Conservation (phyloP, 2,113 vertebrate species). For the Sylvietta virens region DNA sequence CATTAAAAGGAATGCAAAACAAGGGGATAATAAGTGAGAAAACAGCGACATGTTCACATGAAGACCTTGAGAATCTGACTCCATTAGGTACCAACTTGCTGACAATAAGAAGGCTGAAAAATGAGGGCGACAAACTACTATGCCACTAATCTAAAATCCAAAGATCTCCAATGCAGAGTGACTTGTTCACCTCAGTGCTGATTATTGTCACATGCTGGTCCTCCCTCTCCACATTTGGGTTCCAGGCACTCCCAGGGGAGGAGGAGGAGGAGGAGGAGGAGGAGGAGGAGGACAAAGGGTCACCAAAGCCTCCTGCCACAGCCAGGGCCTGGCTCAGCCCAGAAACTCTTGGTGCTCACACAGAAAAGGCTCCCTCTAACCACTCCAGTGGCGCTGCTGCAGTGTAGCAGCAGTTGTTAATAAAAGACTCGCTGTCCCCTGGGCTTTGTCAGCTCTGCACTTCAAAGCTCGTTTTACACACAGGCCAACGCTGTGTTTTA, state of each 20-base stretch:
- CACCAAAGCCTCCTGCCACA: not conserved
- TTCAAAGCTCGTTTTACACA: conserved; percentile 62
- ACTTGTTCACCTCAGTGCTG: not conserved
- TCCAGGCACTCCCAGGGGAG: not conserved
- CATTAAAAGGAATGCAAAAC: no score
- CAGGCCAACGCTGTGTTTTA: not conserved
- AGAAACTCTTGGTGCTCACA: not conserved
- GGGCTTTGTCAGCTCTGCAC: conserved; percentile 55
- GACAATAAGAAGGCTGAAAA: no score
- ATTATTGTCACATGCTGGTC: rapidly evolving
- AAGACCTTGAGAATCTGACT: no score
- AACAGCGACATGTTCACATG: no score
- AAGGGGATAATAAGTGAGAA: no score
- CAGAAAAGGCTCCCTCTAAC: not conserved
- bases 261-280: not conserved
- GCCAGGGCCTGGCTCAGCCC: not conserved
- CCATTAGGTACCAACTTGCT: no score
- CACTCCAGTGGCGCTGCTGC: not conserved
- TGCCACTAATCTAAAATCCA: not conserved
- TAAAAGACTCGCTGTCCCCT: conserved; percentile 18
- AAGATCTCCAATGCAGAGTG: not conserved
- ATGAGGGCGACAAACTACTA: no score
- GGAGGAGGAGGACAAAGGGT: not conserved
- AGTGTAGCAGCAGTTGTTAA: conserved; percentile 17
- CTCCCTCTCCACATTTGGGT: not conserved